Conservation (phyloP, 2,113 vertebrate genomes). For the Myrmecobius fasciatus region DNA sequence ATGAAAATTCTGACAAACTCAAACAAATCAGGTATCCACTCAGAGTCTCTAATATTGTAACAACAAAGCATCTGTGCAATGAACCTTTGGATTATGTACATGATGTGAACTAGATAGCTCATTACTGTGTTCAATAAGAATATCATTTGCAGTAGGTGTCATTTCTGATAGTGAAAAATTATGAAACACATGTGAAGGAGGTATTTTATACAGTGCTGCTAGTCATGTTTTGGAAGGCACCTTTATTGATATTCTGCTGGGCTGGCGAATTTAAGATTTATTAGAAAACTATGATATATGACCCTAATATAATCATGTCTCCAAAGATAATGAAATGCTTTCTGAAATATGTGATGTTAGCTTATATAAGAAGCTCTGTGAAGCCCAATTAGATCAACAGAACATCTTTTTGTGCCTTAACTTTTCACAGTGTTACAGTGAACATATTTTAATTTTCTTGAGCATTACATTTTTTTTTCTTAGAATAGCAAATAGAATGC, state of each 20-base stretch:
- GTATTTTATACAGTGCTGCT: slow-evolving; percentile 31
- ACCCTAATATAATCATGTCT: slow-evolving; percentile 53
- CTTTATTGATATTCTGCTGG: slow-evolving; percentile 46
- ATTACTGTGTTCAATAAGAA: slow-evolving; percentile 67
- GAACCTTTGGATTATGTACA: slow-evolving; percentile 54
- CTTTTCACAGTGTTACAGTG: background rate
- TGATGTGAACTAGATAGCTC: slow-evolving; percentile 65
- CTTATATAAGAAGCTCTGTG: slow-evolving; percentile 40
- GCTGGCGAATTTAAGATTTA: slow-evolving; percentile 71
- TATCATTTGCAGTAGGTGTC: slow-evolving; percentile 71
- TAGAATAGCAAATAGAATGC: background rate
- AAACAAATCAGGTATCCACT: background rate
- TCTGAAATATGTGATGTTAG: slow-evolving; percentile 52
- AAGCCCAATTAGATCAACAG: slow-evolving; percentile 39
- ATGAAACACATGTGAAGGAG: slow-evolving; percentile 29
- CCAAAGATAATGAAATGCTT: slow-evolving; percentile 70
- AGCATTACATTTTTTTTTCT: background rate
- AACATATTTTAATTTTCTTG: slow-evolving; percentile 40
- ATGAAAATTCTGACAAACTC: slow-evolving; percentile 34
- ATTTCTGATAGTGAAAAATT: slow-evolving; percentile 71
- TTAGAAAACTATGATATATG: slow-evolving; percentile 68
- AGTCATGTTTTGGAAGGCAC: slow-evolving; percentile 61
- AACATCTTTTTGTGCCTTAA: slow-evolving; percentile 14
- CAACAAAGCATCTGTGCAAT: slow-evolving; percentile 60
- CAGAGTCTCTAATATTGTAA: slow-evolving; percentile 28